A percentile compares a stretch with the other conserved stretches of the same genome.
Conservation (phyloP, 92 coral and sea anemone species). For the Anthopleura xanthogrammica region DNA sequence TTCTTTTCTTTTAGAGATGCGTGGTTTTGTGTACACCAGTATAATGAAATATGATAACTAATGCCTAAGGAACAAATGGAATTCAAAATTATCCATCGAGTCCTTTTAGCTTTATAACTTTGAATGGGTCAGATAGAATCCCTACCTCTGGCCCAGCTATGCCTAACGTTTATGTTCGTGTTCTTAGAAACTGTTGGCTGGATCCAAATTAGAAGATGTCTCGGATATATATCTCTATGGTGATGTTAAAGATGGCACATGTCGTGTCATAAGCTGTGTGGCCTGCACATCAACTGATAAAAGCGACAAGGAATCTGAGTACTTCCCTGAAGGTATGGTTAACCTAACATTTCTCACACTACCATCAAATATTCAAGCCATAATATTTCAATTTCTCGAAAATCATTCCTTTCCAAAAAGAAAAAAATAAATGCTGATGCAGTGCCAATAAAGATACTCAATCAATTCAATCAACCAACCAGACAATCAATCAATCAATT, state of each 20-base stretch:
- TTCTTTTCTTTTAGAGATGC: not conserved
- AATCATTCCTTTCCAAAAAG: too few species aligned
- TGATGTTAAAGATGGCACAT: conserved; percentile 12
- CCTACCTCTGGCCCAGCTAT: too few species aligned
- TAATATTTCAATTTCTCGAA: too few species aligned
- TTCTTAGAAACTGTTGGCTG: conserved; percentile 40
- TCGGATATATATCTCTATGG: conserved; percentile 54
- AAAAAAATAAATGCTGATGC: too few species aligned
- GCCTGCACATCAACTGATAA: conserved; percentile 51
- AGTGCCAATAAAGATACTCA: too few species aligned
- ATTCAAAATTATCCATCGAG: too few species aligned
- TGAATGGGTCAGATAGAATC: too few species aligned
- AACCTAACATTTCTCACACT: not conserved
- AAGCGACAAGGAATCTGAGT: conserved; percentile 15
- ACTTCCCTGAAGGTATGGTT: conserved; percentile 39
- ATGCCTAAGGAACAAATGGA: too few species aligned
- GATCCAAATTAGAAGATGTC: conserved; percentile 22
- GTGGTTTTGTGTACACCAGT: not conserved
- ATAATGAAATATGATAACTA: not conserved
- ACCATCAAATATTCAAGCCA: too few species aligned
- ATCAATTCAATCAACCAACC: too few species aligned
- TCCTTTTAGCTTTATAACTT: too few species aligned
- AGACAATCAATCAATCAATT: too few species aligned
- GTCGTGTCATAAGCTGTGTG: conserved; percentile 55
- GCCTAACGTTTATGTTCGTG: not conserved